Conservation (phyloP, 2,888 invertebrate species). For the Molorchus minor region DNA sequence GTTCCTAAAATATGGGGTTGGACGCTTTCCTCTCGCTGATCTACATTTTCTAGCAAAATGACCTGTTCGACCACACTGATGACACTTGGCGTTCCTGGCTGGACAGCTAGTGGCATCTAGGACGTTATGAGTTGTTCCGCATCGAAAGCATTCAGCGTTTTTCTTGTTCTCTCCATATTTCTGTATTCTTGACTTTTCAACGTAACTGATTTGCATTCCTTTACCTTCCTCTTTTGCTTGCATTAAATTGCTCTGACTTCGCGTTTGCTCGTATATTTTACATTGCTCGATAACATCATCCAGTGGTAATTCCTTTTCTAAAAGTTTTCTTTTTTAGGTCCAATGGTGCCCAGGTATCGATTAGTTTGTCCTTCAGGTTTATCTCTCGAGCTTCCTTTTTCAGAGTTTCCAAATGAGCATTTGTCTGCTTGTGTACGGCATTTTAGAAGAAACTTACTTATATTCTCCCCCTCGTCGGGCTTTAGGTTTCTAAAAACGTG, state of each 20-base stretch:
- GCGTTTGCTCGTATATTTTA: not conserved
- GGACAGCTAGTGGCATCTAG: not conserved
- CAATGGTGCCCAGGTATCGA: constrained; percentile 38
- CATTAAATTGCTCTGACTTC: not conserved
- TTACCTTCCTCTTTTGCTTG: not conserved
- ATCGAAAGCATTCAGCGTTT: not conserved
- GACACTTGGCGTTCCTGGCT: not conserved
- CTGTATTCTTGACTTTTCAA: not conserved
- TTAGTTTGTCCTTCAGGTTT: constrained; percentile 43
- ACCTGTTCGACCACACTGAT: not conserved
- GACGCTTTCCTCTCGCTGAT: not conserved
- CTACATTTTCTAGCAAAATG: not conserved
- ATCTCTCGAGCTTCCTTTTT: constrained; percentile 37
- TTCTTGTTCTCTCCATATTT: not conserved
- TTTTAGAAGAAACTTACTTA: constrained; percentile 48
- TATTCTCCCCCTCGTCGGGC: constrained; percentile 45
- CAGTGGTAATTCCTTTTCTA: constrained; percentile 31
- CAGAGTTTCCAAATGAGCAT: constrained; percentile 47
- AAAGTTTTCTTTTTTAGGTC: constrained; percentile 41
- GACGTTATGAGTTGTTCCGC: not conserved
- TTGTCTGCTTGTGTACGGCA: constrained; percentile 49
- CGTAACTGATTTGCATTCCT: not conserved
- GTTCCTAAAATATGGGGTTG: not conserved
- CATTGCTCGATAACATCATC: constrained; percentile 28
- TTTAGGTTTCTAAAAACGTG: constrained; percentile 43